Evolutionary conservation across 2,888 invertebrate genomes (phyloP).

Genomic region (Eilema sororculum): DNA sequence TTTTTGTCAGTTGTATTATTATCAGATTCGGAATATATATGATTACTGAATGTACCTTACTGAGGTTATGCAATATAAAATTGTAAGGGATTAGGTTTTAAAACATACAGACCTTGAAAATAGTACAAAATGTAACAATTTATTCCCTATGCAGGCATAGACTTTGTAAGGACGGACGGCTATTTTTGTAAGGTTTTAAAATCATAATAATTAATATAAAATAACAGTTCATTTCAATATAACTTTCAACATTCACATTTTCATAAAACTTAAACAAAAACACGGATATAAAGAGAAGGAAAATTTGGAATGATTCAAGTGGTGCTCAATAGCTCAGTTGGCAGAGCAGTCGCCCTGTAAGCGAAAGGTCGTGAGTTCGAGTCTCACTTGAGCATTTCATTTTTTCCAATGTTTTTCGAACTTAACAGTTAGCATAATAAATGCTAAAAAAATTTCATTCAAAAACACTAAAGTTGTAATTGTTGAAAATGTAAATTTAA

Average conservation of each 20-base stretch:
- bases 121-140: too few relatives aligned
- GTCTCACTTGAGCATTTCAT: too few relatives aligned
- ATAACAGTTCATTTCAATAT: conserved; percentile 24
- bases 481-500: conserved; percentile 7
- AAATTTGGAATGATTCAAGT: too few relatives aligned
- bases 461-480: conserved; percentile 38
- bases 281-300: too few relatives aligned
- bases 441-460: too few relatives aligned
- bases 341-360: too few relatives aligned
- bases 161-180: not conserved
- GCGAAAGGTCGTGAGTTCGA: too few relatives aligned
- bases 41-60: not conserved
- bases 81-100: not conserved
- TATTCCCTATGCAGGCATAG: too few relatives aligned
- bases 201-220: conserved; percentile 1
- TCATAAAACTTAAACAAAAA: conserved; percentile 40
- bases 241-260: conserved; percentile 44
- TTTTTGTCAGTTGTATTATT: not conserved
- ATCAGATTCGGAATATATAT: not conserved
- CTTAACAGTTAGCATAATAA: too few relatives aligned
- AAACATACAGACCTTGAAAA: not conserved
- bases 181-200: not conserved
- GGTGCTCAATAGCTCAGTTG: too few relatives aligned
- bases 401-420: too few relatives aligned
- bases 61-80: not conserved